Base-by-base conservation (phyloP, 2,113 vertebrate species). In the Scalopus aquaticus region DNA sequence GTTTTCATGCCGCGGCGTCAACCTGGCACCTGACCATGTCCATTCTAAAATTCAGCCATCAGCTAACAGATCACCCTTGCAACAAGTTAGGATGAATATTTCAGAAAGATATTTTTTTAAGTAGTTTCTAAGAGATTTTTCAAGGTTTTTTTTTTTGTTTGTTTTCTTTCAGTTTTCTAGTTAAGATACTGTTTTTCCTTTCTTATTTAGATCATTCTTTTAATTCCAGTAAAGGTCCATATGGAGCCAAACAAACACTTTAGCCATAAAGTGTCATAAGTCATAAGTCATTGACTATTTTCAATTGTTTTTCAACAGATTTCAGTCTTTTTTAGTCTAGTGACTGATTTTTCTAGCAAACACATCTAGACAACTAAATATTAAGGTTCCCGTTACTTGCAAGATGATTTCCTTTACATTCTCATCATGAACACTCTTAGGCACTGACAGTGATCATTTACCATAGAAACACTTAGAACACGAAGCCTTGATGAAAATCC, bases 1-100 rank as follows among this genome's bases (percentile, higher is more conserved):
- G 96, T 97, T 96, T 95, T 76, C 64, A 44, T 62, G 92, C 85
- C 91, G 88, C 96, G 92, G 97, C 95, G 89, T 98, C 97, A 96
- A 97, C 97, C 98, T 98, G 97, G 97, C 96, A 97, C 96, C 96
- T 97, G 97, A 97, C 96, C 96, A 22, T 44, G 89, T 91, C 78
- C 16, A 56, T 98, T 94, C 96, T 86, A 80, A 97, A 95, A 84
- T 92, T 91, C 77, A 77, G 74, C 96, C 95, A 69, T 90, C 67
- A 89, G 95, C 93, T 83, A 82, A 96, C 44, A 91, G 74, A 37
- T 94, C 26, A 81, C 67, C 88, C 96, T 72, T 39, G 73, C 72
- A 82, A 95, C 96, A 92, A 73, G 56, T 92, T 64, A 90, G 85
- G 97, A 37, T 79, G 88, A 95, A 32, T 73, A 64, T 83, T 92